A percentile compares a stretch with the other conserved stretches of the same genome.
These are phyloP conservation scores for Branchellion lobata DNA, from an alignment of 2,888 invertebrate genomes.

Conservation along the genomic window DNA sequence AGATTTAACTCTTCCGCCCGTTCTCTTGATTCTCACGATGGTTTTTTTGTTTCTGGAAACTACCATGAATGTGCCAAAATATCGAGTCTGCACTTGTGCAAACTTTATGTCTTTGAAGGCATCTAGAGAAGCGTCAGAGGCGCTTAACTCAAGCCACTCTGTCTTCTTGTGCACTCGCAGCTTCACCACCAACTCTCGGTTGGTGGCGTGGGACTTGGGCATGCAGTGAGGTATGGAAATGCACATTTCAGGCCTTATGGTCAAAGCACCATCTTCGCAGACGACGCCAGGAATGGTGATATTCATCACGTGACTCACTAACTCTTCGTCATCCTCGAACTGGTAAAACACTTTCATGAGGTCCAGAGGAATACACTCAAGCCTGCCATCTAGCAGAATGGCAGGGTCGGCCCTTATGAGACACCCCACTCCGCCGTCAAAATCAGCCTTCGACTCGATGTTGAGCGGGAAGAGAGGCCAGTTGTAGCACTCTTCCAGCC, in stretches of 20 bases:
- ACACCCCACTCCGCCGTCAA: constrained; percentile 53
- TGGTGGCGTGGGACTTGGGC: constrained; percentile 30
- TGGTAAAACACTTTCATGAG: constrained; percentile 54
- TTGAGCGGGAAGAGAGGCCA: constrained; percentile 33
- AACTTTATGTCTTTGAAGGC: constrained; percentile 39
- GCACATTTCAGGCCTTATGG: constrained; percentile 46
- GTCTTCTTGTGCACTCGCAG: neutral
- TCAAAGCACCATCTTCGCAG: constrained; percentile 45
- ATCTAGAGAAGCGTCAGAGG: constrained; percentile 34
- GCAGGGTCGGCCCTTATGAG: constrained; percentile 53
- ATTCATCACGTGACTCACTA: constrained; percentile 56
- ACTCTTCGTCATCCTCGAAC: constrained; percentile 56
- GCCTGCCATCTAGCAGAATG: constrained; percentile 49
- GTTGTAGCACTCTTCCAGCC: constrained; percentile 26
- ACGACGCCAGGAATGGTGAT: constrained; percentile 47
- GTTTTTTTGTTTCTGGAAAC: constrained; percentile 44
- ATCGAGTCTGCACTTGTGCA: constrained; percentile 33
- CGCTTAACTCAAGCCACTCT: constrained; percentile 40
- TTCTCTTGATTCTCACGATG: constrained; percentile 34
- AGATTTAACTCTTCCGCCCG: constrained; percentile 36
- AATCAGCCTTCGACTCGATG: constrained; percentile 25
- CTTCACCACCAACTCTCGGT: constrained; percentile 33
- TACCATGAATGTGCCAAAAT: constrained; percentile 41
- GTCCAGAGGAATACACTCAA: constrained; percentile 52
- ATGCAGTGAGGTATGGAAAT: constrained; percentile 45